These are phyloP conservation scores for Mola mola DNA, from an alignment of 2,113 vertebrate genomes.

Conservation along the genomic window DNA sequence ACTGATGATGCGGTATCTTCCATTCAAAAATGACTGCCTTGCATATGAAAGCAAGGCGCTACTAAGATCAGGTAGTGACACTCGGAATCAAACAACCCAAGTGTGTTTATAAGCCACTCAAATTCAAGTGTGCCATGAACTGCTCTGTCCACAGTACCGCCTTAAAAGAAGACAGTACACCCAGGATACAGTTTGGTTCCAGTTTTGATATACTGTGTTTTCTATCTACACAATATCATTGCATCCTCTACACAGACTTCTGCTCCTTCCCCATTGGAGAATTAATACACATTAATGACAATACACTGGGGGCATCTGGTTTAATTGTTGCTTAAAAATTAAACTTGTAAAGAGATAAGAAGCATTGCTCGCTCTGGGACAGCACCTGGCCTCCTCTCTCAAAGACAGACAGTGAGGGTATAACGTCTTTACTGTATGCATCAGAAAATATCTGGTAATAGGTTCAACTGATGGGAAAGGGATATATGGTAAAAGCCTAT, in stretches of 20 bases:
- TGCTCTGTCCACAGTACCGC: background rate
- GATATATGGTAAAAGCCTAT: conserved; percentile 36
- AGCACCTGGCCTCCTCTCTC: conserved; percentile 16
- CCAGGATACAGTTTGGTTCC: background rate
- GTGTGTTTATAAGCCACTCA: no score
- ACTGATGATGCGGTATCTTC: no score
- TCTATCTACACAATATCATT: no score
- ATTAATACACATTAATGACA: background rate
- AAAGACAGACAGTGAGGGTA: conserved; percentile 11
- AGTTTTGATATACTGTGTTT: no score
- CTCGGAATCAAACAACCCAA: no score
- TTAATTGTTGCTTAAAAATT: conserved; percentile 36
- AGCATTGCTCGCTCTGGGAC: background rate
- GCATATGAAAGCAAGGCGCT: no score
- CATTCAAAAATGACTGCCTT: no score
- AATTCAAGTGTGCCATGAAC: no score
- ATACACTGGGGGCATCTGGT: conserved; percentile 12
- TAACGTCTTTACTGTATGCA: conserved; percentile 13
- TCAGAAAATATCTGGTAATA: conserved; percentile 42
- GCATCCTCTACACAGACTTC: no score
- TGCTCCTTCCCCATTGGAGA: background rate
- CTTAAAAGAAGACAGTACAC: background rate
- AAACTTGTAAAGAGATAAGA: conserved; percentile 18
- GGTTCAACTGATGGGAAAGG: conserved; percentile 25
- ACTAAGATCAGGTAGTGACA: no score